Evolutionary conservation across 2,888 invertebrate species (phyloP), one percentile per base, ranked within the genome.

Genomic region (Dryadula phaetusa): DNA sequence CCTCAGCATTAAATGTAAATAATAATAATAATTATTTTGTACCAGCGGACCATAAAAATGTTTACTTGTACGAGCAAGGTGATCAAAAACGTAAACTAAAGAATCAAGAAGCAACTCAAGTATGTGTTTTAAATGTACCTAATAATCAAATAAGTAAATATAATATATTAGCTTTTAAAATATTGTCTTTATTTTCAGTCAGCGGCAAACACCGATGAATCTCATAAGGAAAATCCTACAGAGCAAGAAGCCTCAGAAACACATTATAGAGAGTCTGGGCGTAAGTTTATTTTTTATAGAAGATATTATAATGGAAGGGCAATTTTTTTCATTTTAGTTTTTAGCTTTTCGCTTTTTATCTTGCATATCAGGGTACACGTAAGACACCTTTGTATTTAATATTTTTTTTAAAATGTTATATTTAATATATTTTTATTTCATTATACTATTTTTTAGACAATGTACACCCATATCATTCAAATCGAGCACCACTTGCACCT

Each of bases 61-160:
- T 84, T 72, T 87, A 90, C 72, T 83, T 88, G 53, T 87, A 88
- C 72, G 89, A 93, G 73, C 93, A 94, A 80, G 84, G 88, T 42
- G 91, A 93, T 77, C 89, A 94, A 77, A 92, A 93, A 81, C 89
- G 90, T 69, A 87, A 89, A 77, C 77, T 90, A 46, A 87, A 85
- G 73, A 79, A 85, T 68, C 84, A 82, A 71, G 70, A 76, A 62
- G 75, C 70, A 54, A 70, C 69, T 32, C 34, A 64, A 61, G 68
- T 69, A 62, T 4, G 44, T 67, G 53, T 16, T 0, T 49, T 25
- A 22, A 54, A 37, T 10, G 8, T 20, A 0, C 14, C n/a, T 7
- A 40, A 25, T 16, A 44, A 8, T 8, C 1, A 2, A 40, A 46
- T n/a, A 37, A 22, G 3, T 54, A 46, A 16, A 20, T 5, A 34